Conservation (phyloP, 2,797 vertebrate genomes). For the Oceanodroma leucorhoa region DNA sequence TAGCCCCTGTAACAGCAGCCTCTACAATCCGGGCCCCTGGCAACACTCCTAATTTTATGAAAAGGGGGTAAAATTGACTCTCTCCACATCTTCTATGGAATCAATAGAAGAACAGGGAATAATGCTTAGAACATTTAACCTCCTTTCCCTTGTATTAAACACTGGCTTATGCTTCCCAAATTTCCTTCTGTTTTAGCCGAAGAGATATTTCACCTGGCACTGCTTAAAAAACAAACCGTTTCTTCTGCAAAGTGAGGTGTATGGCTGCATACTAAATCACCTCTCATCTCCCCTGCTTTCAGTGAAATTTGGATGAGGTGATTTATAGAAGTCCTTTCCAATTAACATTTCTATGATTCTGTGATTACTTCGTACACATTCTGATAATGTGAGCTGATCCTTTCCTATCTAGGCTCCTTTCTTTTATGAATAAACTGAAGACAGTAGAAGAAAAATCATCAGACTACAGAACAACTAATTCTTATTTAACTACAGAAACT, state of each 20-base stretch:
- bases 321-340: not conserved
- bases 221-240: not conserved
- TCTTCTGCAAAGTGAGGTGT: not conserved
- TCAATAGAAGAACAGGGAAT: not conserved
- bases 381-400: not conserved
- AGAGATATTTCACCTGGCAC: not conserved
- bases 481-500: not conserved
- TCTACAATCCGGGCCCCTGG: not conserved
- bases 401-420: not conserved
- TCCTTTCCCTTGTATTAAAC: not conserved
- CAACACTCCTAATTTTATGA: not conserved
- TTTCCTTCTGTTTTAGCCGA: not conserved
- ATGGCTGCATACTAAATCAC: not conserved
- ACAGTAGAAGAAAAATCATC: not conserved
- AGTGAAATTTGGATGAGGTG: not conserved
- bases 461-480: not conserved
- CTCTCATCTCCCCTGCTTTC: not conserved
- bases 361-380: not conserved
- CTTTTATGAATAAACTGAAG: not conserved
- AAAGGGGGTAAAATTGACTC: not conserved
- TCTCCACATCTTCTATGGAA: not conserved
- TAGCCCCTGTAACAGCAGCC: not conserved
- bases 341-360: slow-evolving; percentile 16
- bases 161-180: not conserved
- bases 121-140: not conserved